phyloP scores from a whole-genome alignment of 2,797 vertebrate genomes.

The Tympanoctomys barrerae region DNA sequence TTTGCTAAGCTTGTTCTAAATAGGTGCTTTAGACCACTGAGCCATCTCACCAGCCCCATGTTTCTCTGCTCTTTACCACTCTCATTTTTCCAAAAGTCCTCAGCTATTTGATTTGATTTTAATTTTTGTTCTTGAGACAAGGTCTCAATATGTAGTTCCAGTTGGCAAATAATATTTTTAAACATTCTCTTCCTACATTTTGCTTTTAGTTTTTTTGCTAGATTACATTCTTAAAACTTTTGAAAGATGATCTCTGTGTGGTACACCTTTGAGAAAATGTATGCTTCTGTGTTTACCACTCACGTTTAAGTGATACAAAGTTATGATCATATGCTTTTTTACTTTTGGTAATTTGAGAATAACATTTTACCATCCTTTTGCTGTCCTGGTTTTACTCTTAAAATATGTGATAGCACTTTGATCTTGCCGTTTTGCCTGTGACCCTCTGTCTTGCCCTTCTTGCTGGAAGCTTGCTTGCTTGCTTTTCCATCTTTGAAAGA shows the following conservation, averaged over 20 bases:
- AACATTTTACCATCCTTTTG: background rate
- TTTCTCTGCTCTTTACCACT: background rate
- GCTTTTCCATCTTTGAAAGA: conserved; percentile 26
- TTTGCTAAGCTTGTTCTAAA: too few relatives aligned
- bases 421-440: conserved; percentile 25
- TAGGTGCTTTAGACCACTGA: too few relatives aligned
- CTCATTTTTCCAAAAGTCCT: background rate
- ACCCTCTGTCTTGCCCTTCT: background rate
- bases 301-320: background rate
- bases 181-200: background rate
- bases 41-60: too few relatives aligned
- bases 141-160: background rate
- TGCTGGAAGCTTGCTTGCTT: background rate
- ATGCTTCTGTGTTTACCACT: background rate
- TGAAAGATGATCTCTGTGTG: conserved; percentile 35
- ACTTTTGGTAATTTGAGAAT: background rate
- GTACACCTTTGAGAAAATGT: conserved; percentile 27
- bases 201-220: background rate
- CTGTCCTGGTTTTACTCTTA: background rate
- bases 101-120: background rate
- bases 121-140: background rate
- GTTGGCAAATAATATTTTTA: background rate
- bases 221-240: conserved; percentile 23
- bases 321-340: background rate
- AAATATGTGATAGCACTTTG: background rate